Conservation (phyloP, 2,797 vertebrate species). For the Acipenser oxyrinchus region DNA sequence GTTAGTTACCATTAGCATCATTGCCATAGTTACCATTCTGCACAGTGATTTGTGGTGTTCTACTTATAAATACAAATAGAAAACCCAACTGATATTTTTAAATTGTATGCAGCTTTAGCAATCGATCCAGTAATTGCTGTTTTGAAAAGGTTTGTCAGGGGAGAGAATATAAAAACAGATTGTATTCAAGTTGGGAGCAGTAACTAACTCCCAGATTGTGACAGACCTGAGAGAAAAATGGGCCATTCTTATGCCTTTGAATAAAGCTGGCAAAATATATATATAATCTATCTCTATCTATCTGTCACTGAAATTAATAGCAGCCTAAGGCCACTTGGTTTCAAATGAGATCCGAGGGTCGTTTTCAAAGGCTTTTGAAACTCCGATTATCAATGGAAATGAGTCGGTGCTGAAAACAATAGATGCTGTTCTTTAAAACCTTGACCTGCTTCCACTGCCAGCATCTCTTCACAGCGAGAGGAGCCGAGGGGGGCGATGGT, state of each 20-base stretch:
- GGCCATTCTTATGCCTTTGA: neutral
- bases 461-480: neutral
- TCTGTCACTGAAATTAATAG: conserved; percentile 36
- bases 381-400: conserved; percentile 50
- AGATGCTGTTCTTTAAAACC: conserved; percentile 41
- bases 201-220: neutral
- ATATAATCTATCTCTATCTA: neutral
- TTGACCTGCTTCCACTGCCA: conserved; percentile 40
- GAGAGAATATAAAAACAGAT: too few species aligned
- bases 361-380: conserved; percentile 43
- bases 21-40: too few species aligned
- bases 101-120: too few species aligned
- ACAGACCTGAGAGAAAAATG: neutral
- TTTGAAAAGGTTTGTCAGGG: too few species aligned
- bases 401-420: conserved; percentile 39
- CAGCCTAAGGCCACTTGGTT: conserved; percentile 32
- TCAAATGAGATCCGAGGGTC: conserved; percentile 45
- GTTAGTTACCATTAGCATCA: too few species aligned
- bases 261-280: neutral
- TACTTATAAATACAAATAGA: too few species aligned
- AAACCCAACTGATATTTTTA: too few species aligned
- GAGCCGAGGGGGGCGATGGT: too few species aligned
- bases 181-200: neutral
- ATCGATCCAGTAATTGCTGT: too few species aligned
- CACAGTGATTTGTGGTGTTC: too few species aligned